Evolutionary conservation across 2,888 invertebrate genomes (phyloP).

Genomic region (Netelia fuscicornis): DNA sequence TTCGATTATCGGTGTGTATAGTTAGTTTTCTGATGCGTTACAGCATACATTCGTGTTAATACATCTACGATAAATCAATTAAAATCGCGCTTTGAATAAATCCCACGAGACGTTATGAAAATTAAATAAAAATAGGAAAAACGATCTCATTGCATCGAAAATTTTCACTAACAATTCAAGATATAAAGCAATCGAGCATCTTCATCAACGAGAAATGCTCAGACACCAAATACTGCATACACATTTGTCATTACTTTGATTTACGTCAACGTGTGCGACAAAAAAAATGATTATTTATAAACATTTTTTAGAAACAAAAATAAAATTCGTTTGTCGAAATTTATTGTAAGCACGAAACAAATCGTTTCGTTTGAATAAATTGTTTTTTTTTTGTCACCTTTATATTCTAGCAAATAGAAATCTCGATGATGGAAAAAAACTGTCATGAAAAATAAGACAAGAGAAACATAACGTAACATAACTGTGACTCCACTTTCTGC

Average conservation of each 20-base stretch:
- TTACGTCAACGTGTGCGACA: background rate
- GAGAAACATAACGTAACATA: conserved; percentile 65
- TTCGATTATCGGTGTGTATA: conserved; percentile 57
- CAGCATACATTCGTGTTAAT: conserved; percentile 54
- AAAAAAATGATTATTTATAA: background rate
- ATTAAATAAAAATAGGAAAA: background rate
- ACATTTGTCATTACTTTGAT: no score
- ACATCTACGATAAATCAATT: conserved; percentile 47
- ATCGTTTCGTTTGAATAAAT: background rate
- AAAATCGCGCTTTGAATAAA: conserved; percentile 14
- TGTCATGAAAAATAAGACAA: conserved; percentile 68
- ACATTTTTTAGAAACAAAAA: conserved; percentile 3
- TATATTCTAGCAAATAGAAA: background rate
- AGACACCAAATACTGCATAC: no score
- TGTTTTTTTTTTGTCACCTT: background rate
- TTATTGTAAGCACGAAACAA: background rate
- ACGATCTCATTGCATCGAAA: background rate
- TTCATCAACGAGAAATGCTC: background rate
- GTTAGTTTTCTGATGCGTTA: conserved; percentile 55
- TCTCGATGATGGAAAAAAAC: conserved; percentile 48
- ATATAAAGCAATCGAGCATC: background rate
- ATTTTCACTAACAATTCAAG: background rate
- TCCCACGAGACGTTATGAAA: conserved; percentile 13
- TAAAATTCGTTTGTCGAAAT: background rate
- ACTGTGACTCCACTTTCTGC: conserved; percentile 41